Conservation (phyloP, 1,140 invertebrate species). For the Pollicipes pollicipes region DNA sequence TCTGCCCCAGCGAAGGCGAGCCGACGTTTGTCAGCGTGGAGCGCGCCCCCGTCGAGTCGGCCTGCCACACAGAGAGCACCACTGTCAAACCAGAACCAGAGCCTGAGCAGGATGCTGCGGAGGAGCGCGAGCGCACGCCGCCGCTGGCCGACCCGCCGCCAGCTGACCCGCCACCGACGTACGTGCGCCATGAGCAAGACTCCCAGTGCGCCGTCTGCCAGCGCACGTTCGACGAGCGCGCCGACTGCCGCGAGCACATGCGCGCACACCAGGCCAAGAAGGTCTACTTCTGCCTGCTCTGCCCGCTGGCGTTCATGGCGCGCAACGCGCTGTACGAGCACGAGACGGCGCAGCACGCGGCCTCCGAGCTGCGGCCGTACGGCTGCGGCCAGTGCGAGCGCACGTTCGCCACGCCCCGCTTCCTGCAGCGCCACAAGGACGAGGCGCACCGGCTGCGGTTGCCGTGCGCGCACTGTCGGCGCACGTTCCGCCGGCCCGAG, state of each 20-base stretch:
- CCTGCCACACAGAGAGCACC: too few species aligned
- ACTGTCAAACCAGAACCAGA: not conserved
- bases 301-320: not conserved
- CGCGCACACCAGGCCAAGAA: not conserved
- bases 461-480: not conserved
- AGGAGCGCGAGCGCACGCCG: not conserved
- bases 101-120: too few species aligned
- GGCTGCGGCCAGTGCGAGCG: not conserved
- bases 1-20: not conserved
- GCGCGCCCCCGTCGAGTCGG: too few species aligned
- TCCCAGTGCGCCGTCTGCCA: not conserved
- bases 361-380: not conserved
- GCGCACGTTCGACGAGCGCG: not conserved
- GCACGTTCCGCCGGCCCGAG: not conserved
- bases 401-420: conserved; percentile 17
- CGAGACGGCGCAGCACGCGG: not conserved
- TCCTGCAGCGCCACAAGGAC: conserved; percentile 27
- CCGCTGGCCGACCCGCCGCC: too few species aligned
- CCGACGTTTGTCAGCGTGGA: not conserved
- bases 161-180: not conserved
- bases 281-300: not conserved
- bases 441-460: not conserved
- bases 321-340: not conserved
- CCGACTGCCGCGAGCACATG: not conserved
- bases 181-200: not conserved